Conservation (phyloP, 1,140 invertebrate species). For the Drosophila lowei region DNA sequence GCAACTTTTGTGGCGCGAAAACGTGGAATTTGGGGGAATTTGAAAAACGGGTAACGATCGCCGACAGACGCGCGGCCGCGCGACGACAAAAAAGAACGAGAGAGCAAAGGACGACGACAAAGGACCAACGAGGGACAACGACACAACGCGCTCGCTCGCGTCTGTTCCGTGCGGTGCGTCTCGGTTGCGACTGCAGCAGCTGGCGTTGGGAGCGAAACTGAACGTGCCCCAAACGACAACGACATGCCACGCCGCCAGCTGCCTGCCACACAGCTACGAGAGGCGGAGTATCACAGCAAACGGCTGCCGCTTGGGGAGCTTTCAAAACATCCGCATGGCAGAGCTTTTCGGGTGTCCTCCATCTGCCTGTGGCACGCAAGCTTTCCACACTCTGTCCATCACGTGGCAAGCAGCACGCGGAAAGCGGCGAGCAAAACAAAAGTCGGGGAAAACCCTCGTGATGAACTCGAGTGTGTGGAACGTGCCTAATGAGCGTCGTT, state of each 20-base stretch:
- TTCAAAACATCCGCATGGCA: conserved; percentile 50
- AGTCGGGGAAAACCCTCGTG: no score
- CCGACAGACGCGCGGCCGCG: not conserved
- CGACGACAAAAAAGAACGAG: conserved; percentile 22
- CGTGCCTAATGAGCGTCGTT: conserved; percentile 19
- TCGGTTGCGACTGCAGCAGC: conserved; percentile 67
- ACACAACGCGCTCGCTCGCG: conserved; percentile 38
- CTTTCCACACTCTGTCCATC: conserved; percentile 30
- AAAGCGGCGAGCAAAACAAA: conserved; percentile 72
- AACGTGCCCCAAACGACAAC: conserved; percentile 19
- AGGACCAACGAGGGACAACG: conserved; percentile 34
- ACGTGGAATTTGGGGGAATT: conserved; percentile 3
- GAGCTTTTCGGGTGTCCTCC: conserved; percentile 36
- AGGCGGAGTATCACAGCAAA: conserved; percentile 54
- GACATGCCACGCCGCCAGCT: conserved; percentile 35
- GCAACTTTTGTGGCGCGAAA: no score
- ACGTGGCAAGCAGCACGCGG: conserved; percentile 49
- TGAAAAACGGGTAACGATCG: conserved; percentile 8
- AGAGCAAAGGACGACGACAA: conserved; percentile 21
- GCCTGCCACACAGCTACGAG: conserved; percentile 5
- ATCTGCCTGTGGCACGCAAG: conserved; percentile 60
- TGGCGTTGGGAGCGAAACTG: conserved; percentile 74
- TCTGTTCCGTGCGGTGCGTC: conserved; percentile 45
- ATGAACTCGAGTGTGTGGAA: not conserved
- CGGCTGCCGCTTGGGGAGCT: conserved; percentile 48